These are phyloP conservation scores for Lota lota DNA, from an alignment of 2,113 vertebrate genomes.

Conservation along the genomic window DNA sequence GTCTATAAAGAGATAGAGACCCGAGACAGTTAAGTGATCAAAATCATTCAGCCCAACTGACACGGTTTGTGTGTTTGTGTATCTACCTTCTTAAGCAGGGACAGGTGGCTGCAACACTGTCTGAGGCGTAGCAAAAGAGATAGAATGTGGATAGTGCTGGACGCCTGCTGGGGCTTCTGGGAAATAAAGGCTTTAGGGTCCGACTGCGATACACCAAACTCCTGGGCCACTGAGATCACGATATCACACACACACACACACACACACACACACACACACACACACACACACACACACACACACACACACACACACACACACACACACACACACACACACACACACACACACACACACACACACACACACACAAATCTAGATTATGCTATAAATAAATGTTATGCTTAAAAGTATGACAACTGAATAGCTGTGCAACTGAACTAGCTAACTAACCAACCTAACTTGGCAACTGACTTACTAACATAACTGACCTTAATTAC, in stretches of 20 bases:
- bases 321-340: no score
- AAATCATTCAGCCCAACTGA: background rate
- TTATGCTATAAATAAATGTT: no score
- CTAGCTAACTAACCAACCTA: no score
- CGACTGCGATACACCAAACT: conserved; percentile 74
- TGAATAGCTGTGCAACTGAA: no score
- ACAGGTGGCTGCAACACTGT: conserved; percentile 94
- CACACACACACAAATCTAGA: no score
- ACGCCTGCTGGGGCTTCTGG: conserved; percentile 61
- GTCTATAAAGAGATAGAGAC: conserved; percentile 59
- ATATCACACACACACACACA: conserved; percentile 17
- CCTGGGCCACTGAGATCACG: conserved; percentile 72
- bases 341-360: no score
- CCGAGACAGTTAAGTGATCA: background rate
- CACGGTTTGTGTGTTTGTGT: background rate
- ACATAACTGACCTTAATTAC: background rate
- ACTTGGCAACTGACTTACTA: background rate
- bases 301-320: no score
- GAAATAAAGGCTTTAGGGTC: conserved; percentile 25
- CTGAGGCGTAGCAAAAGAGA: conserved; percentile 90
- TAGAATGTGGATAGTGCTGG: conserved; percentile 85
- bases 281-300: no score
- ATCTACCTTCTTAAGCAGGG: conserved; percentile 85
- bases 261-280: background rate
- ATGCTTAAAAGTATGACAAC: no score